A percentile compares a stretch with the other conserved stretches of the same genome.
Evolutionary conservation across 2,888 invertebrate genomes (phyloP).

Genomic region (Ichneumon xanthorius): DNA sequence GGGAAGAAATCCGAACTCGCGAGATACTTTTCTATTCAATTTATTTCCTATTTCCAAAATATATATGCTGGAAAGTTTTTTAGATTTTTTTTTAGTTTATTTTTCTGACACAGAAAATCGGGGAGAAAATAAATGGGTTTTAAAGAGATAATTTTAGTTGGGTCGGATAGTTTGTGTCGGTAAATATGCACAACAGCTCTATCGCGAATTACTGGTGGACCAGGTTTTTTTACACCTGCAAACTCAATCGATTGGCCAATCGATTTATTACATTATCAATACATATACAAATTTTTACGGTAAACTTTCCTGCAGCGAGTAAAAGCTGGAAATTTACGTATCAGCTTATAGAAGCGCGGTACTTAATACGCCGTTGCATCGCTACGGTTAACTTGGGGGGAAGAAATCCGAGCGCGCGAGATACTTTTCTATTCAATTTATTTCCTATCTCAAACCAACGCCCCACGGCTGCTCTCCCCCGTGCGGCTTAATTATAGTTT

Average conservation of each 20-base stretch:
- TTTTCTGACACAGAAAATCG: too few species aligned
- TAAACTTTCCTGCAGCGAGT: conserved; percentile 7
- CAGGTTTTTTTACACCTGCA: background rate
- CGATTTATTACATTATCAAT: too few species aligned
- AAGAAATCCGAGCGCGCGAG: conserved; percentile 30
- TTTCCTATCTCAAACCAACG: conserved; percentile 67
- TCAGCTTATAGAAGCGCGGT: conserved; percentile 6
- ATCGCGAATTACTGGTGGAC: too few species aligned
- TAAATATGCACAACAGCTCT: too few species aligned
- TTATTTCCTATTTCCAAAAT: too few species aligned
- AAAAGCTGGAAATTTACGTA: conserved; percentile 30
- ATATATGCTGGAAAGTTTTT: too few species aligned
- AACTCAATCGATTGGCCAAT: conserved; percentile 1
- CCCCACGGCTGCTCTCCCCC: background rate
- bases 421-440: conserved; percentile 75
- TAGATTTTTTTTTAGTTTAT: too few species aligned
- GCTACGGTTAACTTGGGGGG: conserved; percentile 30
- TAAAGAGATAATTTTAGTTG: too few species aligned
- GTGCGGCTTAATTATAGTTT: conserved; percentile 79
- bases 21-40: too few species aligned
- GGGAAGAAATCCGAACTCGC: too few species aligned
- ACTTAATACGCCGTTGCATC: conserved; percentile 29
- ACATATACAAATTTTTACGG: background rate
- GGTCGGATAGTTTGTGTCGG: too few species aligned
- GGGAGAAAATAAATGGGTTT: too few species aligned